A percentile compares a stretch with the other conserved stretches of the same genome.
Evolutionary conservation across 1,140 invertebrate species (phyloP).

Genomic region (Drosophila tsacasi): DNA sequence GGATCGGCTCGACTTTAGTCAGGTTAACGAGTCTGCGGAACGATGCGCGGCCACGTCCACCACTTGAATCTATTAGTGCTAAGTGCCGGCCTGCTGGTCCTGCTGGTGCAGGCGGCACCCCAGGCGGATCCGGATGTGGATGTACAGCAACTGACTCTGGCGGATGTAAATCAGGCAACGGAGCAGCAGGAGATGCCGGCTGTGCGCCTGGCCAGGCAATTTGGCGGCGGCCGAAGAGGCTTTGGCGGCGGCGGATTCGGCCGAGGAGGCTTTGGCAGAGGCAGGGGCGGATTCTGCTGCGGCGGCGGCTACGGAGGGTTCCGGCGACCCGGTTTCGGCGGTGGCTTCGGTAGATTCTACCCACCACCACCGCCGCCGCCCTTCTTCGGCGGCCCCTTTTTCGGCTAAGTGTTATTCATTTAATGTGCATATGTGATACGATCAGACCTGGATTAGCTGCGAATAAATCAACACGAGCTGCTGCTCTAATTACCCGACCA

Average conservation of each 20-base stretch:
- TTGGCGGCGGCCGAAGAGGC: slow-evolving; percentile 32
- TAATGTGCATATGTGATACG: slow-evolving; percentile 55
- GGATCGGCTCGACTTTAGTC: slow-evolving; percentile 21
- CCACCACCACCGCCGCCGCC: slow-evolving; percentile 42
- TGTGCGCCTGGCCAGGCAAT: slow-evolving; percentile 65
- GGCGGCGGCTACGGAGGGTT: slow-evolving; percentile 15
- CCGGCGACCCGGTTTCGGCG: slow-evolving; percentile 22
- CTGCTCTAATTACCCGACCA: slow-evolving; percentile 51
- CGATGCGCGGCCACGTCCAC: slow-evolving; percentile 52
- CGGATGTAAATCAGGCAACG: slow-evolving; percentile 74
- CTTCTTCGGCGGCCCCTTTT: slow-evolving; percentile 51
- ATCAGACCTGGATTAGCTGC: slow-evolving; percentile 44
- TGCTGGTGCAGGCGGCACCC: slow-evolving; percentile 24
- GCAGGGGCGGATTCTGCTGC: slow-evolving; percentile 12
- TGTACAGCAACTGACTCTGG: slow-evolving; percentile 72
- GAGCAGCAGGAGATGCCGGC: slow-evolving; percentile 65
- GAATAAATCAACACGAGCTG: slow-evolving; percentile 55
- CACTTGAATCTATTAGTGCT: slow-evolving; percentile 73
- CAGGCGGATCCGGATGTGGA: slow-evolving; percentile 41
- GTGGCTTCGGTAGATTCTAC: slow-evolving; percentile 42
- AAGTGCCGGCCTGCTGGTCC: slow-evolving; percentile 58
- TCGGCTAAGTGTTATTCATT: slow-evolving; percentile 54
- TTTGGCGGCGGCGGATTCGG: slow-evolving; percentile 32
- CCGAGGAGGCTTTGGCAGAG: slow-evolving; percentile 24
- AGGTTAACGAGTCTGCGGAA: slow-evolving; percentile 24